These are phyloP conservation scores for Caenorhabditis sp. DNA, from an alignment of 2,888 invertebrate genomes.

Conservation along the genomic window DNA sequence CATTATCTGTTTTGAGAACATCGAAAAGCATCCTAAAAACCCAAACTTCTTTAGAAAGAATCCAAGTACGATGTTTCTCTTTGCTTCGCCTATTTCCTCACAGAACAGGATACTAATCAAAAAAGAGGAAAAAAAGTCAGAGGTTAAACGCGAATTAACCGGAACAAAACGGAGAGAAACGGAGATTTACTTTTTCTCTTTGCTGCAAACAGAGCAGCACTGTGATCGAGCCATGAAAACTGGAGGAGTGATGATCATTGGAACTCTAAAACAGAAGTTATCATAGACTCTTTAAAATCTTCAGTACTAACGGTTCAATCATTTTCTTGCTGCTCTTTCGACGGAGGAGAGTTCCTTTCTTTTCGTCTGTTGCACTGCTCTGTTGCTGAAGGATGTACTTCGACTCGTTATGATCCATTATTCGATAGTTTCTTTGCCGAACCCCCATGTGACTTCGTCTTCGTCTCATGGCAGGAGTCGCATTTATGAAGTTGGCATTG, in stretches of 20 bases:
- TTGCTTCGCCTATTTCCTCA: too few species aligned
- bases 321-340: conserved; percentile 49
- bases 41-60: not conserved
- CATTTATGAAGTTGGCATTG: conserved; percentile 44
- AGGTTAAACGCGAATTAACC: conserved; percentile 21
- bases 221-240: conserved; percentile 57
- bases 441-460: conserved; percentile 45
- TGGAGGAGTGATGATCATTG: conserved; percentile 66
- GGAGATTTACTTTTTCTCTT: conserved; percentile 54
- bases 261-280: conserved; percentile 19
- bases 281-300: not conserved
- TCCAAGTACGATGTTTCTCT: too few species aligned
- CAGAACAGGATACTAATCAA: not conserved
- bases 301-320: conserved; percentile 26
- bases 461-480: conserved; percentile 53
- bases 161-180: conserved; percentile 1
- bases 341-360: conserved; percentile 41
- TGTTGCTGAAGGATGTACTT: conserved; percentile 52
- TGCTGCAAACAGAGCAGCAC: conserved; percentile 59
- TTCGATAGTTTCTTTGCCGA: conserved; percentile 54
- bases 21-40: not conserved
- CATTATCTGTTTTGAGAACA: not conserved
- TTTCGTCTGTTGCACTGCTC: conserved; percentile 33
- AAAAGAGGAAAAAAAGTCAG: conserved; percentile 10
- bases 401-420: conserved; percentile 54